A percentile compares a stretch with the other conserved stretches of the same genome.
phyloP scores from a whole-genome alignment of 2,888 invertebrate genomes.

The Neoaliturus tenellus region DNA sequence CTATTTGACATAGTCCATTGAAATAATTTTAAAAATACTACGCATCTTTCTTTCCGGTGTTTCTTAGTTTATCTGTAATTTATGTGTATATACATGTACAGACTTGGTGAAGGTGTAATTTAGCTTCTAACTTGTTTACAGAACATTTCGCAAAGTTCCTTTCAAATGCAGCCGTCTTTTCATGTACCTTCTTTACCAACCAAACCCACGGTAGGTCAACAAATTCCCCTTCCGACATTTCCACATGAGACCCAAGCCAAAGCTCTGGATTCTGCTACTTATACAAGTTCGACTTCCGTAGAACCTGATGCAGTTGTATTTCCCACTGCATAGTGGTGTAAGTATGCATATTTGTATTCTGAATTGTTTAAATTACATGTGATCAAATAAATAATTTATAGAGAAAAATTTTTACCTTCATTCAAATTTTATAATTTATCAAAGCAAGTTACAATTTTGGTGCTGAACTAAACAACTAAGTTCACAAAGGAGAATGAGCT shows the following conservation, averaged over 20 bases:
- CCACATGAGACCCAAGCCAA: background rate
- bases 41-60: background rate
- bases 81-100: background rate
- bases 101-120: slow-evolving; percentile 2
- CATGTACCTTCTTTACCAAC: background rate
- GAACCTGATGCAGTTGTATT: background rate
- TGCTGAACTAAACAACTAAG: no score
- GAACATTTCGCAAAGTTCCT: background rate
- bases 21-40: background rate
- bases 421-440: no score
- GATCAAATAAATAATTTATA: no score
- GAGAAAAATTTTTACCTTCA: no score
- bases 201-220: background rate
- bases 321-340: background rate
- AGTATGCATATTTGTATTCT: background rate
- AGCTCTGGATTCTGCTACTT: background rate
- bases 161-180: slow-evolving; percentile 4
- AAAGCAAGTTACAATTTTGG: no score
- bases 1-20: no score
- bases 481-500: no score
- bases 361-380: background rate
- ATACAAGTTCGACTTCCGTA: background rate
- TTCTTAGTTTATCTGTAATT: background rate
- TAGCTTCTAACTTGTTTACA: slow-evolving; percentile 2
- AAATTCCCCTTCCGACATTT: background rate